phyloP scores from a whole-genome alignment of 2,113 vertebrate genomes.

The Grus americana region DNA sequence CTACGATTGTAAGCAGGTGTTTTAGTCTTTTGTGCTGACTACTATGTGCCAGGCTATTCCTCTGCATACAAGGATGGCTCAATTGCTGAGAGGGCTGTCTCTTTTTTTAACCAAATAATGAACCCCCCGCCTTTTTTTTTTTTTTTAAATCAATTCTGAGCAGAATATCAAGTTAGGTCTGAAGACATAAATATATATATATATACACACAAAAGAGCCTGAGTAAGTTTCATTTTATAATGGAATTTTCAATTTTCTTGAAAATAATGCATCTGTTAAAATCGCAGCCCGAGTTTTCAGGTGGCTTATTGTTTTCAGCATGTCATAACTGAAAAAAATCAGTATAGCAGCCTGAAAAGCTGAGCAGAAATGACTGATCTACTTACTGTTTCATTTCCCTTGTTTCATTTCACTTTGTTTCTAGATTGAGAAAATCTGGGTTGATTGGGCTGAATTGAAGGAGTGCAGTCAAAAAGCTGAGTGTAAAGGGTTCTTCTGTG shows the following conservation, averaged over 20 bases:
- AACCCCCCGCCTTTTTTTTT: background rate
- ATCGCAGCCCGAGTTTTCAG: background rate
- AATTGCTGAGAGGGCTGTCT: background rate
- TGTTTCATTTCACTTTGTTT: background rate
- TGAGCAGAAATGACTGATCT: background rate
- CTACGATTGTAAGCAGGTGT: background rate
- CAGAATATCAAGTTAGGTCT: background rate
- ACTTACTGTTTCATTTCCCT: background rate
- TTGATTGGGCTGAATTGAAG: background rate
- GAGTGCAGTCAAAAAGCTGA: background rate
- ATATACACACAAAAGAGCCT: background rate
- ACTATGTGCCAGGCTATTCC: background rate
- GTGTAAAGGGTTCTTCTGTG: background rate
- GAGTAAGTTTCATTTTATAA: background rate
- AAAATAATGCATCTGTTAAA: slow-evolving; percentile 1
- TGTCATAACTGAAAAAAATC: background rate
- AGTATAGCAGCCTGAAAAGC: background rate
- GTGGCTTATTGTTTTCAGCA: background rate
- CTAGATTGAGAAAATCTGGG: background rate
- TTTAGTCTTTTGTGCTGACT: background rate
- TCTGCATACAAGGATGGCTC: background rate
- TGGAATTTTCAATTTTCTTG: background rate
- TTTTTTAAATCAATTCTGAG: background rate
- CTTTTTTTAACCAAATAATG: background rate
- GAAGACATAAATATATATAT: background rate